phyloP scores from a whole-genome alignment of 2,888 invertebrate species.

The Nephrotoma appendiculata region DNA sequence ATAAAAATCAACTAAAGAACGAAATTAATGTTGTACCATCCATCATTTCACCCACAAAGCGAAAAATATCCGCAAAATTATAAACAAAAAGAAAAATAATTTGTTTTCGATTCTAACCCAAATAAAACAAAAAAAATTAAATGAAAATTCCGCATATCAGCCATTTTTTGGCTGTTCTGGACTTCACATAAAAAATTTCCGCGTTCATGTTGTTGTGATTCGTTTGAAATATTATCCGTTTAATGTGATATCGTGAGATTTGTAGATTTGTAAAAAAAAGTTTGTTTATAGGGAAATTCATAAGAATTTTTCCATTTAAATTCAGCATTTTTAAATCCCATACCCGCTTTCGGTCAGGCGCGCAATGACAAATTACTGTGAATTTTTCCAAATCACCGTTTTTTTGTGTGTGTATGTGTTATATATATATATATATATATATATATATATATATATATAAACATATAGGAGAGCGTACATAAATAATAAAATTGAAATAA shows the following conservation, averaged over 20 bases:
- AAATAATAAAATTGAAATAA: not conserved
- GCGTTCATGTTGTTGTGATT: not conserved
- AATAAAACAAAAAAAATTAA: not conserved
- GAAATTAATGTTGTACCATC: not conserved
- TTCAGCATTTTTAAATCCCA: not conserved
- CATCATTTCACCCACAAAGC: not conserved
- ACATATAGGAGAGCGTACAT: too few species aligned
- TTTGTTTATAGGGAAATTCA: not conserved
- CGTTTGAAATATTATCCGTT: not conserved
- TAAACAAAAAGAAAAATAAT: not conserved
- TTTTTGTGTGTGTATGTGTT: not conserved
- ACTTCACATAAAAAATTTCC: not conserved
- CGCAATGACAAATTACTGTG: not conserved
- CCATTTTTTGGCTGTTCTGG: not conserved
- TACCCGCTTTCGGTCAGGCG: not conserved
- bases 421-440: not conserved
- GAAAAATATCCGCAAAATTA: not conserved
- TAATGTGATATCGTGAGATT: not conserved
- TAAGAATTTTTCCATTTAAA: not conserved
- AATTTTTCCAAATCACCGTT: not conserved
- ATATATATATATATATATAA: not conserved
- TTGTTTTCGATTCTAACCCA: not conserved
- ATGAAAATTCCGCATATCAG: not conserved
- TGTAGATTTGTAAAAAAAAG: not conserved
- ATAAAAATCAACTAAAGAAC: not conserved